phyloP scores from a whole-genome alignment of 1,140 invertebrate species.

The Bombus polaris region DNA sequence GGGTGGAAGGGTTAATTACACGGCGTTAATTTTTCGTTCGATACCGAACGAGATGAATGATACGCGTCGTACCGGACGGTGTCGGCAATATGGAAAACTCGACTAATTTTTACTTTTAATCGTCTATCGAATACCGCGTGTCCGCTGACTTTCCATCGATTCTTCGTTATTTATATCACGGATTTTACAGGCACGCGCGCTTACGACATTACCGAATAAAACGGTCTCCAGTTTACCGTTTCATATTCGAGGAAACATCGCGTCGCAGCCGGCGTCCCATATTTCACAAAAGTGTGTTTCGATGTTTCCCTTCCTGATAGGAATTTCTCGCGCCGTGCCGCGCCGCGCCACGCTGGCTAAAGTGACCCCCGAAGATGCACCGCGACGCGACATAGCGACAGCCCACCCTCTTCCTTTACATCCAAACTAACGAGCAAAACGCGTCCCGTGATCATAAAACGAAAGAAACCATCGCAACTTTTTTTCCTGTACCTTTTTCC shows the following conservation, averaged over 20 bases:
- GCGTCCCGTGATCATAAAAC: too few relatives aligned
- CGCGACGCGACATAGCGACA: neutral
- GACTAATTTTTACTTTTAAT: constrained; percentile 57
- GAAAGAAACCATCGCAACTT: neutral
- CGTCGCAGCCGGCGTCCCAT: neutral
- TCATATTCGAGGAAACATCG: constrained; percentile 47
- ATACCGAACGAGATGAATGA: constrained; percentile 46
- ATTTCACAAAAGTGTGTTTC: constrained; percentile 59
- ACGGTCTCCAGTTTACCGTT: constrained; percentile 29
- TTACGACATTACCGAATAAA: constrained; percentile 37
- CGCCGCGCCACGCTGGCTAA: neutral
- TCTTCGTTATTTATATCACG: constrained; percentile 13
- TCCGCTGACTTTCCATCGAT: constrained; percentile 17
- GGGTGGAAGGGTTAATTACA: constrained; percentile 47
- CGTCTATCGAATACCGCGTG: neutral
- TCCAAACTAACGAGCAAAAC: neutral
- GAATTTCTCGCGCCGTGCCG: constrained; percentile 15
- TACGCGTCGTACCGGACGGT: constrained; percentile 16
- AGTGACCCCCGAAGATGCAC: constrained; percentile 23
- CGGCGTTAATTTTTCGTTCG: constrained; percentile 50
- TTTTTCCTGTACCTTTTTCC: neutral
- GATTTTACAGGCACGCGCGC: constrained; percentile 29
- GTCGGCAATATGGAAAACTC: constrained; percentile 23
- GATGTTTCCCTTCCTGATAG: constrained; percentile 28
- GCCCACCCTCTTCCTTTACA: neutral